A percentile compares a stretch with the other conserved stretches of the same genome.
These are phyloP conservation scores for Isichthys henryi DNA, from an alignment of 2,113 vertebrate genomes.

Conservation along the genomic window DNA sequence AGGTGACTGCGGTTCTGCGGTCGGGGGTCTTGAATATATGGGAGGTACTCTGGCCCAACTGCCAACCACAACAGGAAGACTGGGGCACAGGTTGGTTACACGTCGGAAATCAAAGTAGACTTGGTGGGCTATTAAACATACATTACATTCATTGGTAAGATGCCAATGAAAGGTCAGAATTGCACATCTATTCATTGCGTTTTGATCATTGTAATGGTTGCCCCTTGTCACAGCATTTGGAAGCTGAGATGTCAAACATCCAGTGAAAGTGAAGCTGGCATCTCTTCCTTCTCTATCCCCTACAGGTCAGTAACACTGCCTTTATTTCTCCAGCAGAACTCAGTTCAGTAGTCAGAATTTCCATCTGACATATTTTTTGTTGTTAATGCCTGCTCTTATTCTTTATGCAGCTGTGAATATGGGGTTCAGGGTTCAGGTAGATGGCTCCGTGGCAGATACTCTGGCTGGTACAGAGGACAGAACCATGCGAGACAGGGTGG, in stretches of 20 bases:
- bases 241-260: not conserved
- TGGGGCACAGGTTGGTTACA: not conserved
- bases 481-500: not conserved
- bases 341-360: not conserved
- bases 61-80: slow-evolving; percentile 49
- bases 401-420: not conserved
- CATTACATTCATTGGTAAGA: not conserved
- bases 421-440: not conserved
- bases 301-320: not conserved
- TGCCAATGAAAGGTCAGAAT: not conserved
- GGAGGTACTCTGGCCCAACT: slow-evolving; percentile 18
- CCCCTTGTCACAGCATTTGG: not conserved
- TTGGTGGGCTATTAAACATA: not conserved
- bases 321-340: not conserved
- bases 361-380: not conserved
- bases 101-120: not conserved
- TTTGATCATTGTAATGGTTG: not conserved
- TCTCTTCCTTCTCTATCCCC: not conserved
- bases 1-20: slow-evolving; percentile 40
- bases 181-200: not conserved
- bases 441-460: not conserved
- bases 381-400: not conserved
- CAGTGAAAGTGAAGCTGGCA: not conserved
- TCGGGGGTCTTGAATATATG: slow-evolving; percentile 2
- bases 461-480: not conserved